These are phyloP conservation scores for Noctua fimbriata DNA, from an alignment of 2,888 invertebrate species.

Conservation along the genomic window DNA sequence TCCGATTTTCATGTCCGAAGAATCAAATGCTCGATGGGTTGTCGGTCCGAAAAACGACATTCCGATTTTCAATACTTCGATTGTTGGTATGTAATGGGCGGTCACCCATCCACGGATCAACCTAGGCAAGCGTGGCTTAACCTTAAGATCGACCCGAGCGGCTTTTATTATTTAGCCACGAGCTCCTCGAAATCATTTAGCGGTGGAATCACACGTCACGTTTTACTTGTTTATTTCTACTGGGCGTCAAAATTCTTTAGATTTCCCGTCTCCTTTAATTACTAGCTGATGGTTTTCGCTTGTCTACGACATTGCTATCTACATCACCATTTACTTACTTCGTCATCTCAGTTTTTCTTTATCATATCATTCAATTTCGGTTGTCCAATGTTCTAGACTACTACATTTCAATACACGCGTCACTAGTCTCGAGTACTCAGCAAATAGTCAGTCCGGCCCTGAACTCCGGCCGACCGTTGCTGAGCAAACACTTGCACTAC, in stretches of 20 bases:
- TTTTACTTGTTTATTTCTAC: neutral
- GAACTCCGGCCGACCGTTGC: constrained; percentile 24
- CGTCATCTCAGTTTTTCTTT: neutral
- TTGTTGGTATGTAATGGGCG: too few relatives aligned
- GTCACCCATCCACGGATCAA: too few relatives aligned
- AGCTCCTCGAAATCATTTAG: too few relatives aligned
- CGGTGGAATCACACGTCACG: too few relatives aligned
- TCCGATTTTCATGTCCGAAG: too few relatives aligned
- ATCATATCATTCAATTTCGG: neutral
- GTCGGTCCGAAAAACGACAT: too few relatives aligned
- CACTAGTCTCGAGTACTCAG: constrained; percentile 21
- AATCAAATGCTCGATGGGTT: too few relatives aligned
- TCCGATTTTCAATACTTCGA: too few relatives aligned
- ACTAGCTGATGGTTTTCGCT: too few relatives aligned
- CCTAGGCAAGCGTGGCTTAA: too few relatives aligned
- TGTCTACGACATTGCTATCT: neutral
- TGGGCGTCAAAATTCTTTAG: neutral
- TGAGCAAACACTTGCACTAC: constrained; percentile 24
- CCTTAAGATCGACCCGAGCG: too few relatives aligned
- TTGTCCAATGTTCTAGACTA: neutral
- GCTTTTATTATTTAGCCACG: too few relatives aligned
- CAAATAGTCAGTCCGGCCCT: constrained; percentile 29
- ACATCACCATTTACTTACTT: neutral
- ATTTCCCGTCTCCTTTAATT: neutral
- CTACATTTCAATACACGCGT: neutral